Evolutionary conservation across 2,113 vertebrate genomes (phyloP), one percentile per base, ranked within the genome.

Genomic region (Eurypyga helias): DNA sequence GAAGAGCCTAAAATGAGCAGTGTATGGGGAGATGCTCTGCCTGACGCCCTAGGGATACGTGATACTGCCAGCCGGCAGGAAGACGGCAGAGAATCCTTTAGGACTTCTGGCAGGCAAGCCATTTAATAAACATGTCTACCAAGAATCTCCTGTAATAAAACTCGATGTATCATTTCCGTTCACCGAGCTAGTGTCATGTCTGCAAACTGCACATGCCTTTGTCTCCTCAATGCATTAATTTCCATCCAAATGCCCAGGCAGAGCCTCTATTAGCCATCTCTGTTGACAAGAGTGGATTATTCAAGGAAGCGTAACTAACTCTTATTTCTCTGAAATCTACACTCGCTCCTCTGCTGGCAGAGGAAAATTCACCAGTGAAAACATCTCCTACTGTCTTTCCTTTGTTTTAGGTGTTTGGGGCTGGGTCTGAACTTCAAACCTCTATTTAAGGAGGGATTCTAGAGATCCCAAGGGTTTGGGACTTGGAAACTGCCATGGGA

Each of bases 231-330:
- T 51, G 72, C 90, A 93, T 97, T 93, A 45, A 93, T 92, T 97
- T 95, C 89, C 88, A 97, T 91, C 86, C 89, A 92, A 92, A 93
- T 75, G 80, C 80, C 69, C 86, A 67, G 80, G 89, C 90, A 92
- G 48, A 92, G 69, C 69, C 34, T 64, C 72, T 87, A 29, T 94
- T 93, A 94, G 65, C 83, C 94, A 89, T 83, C 80, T 67, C 80
- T 94, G 96, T 87, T 94, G 89, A 96, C 90, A 90, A 55, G 72
- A 87, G 79, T 43, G 83, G 85, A 81, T 95, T 95, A 93, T 92
- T 90, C 90, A 93, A 43, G 86, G 83, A 93, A 93, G 88, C 20
- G 4, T 87, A 92, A 93, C 95, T 93, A 93, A 94, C 84, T 79
- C 72, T 79, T 86, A 81, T 89, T 97, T 92, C 83, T 89, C 83